Evolutionary conservation across 2,113 vertebrate genomes (phyloP), one percentile per base, ranked within the genome.

Genomic region (Podiceps cristatus): DNA sequence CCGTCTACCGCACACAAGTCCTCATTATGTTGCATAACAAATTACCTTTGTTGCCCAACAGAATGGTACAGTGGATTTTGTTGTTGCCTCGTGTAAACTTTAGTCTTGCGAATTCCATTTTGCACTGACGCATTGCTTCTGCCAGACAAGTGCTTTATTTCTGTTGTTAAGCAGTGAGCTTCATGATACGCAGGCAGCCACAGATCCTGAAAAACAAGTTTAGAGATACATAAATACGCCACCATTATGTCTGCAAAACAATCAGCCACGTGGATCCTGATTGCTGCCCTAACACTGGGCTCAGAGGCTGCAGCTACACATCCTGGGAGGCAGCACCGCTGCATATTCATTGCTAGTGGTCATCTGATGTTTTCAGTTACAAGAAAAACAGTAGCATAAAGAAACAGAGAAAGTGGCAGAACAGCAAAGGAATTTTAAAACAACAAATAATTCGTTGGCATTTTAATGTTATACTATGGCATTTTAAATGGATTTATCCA

Each of bases 191-290:
- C 88, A 31, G 96, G 72, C 93, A 37, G 90, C 74, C 90, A 9
- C 84, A 18, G 77, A 96, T 62, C 95, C 96, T 96, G 96, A 94
- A 96, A 97, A 97, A 94, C 96, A 97, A 96, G 96, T 92, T 94
- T 8, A 82, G 85, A 84, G 85, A 93, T 73, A 81, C 91, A 89
- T 75, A 87, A 96, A 93, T 89, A 93, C n/a, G 1, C 89, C 68
- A 84, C 64, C 93, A 91, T 68, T 91, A 25, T 75, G 77, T 47
- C 95, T 96, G 96, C 83, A 87, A 92, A 96, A 96, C 97, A 96
- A 96, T 95, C 1, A 0, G 86, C 88, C 93, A 87, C 84, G 91
- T 93, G 96, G 86, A 78, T 93, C 55, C 80, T 11, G 14, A 17
- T 7, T 91, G 80, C 94, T 78, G 80, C 60, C 1, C 0, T 33